Evolutionary conservation across 2,797 vertebrate genomes (phyloP).

Genomic region (Falco rusticolus): DNA sequence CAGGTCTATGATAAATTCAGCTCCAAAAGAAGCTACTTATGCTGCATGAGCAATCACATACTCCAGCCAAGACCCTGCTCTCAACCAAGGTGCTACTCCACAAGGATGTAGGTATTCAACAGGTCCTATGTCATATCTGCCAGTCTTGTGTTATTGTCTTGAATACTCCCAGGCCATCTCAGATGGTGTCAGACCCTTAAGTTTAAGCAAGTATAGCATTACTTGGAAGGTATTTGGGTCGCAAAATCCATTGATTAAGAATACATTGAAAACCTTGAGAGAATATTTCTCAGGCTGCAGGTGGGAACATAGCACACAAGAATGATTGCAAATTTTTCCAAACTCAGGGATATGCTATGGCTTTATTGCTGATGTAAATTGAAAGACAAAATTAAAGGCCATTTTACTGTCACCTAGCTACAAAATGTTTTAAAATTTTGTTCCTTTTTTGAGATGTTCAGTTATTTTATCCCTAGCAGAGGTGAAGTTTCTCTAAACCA

Average conservation of each 20-base stretch:
- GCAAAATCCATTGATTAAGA: neutral
- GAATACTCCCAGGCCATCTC: neutral
- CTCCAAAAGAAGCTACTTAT: too few relatives aligned
- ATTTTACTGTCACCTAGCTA: neutral
- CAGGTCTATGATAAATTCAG: neutral
- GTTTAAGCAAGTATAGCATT: neutral
- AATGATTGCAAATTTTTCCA: neutral
- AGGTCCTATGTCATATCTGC: neutral
- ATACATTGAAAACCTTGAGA: neutral
- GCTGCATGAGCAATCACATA: neutral
- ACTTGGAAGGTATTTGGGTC: neutral
- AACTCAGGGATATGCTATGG: neutral
- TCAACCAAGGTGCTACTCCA: neutral
- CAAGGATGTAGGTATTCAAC: neutral
- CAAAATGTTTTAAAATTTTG: neutral
- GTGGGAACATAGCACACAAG: neutral
- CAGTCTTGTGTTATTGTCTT: neutral
- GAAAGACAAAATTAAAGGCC: neutral
- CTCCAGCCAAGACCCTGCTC: neutral
- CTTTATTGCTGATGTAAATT: neutral
- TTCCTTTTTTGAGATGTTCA: neutral
- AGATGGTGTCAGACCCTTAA: neutral
- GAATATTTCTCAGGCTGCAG: neutral
- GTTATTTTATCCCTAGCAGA: neutral
- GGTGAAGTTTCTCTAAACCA: neutral